These are phyloP conservation scores for Drosophila rufa DNA, from an alignment of 1,140 invertebrate species.

Conservation along the genomic window DNA sequence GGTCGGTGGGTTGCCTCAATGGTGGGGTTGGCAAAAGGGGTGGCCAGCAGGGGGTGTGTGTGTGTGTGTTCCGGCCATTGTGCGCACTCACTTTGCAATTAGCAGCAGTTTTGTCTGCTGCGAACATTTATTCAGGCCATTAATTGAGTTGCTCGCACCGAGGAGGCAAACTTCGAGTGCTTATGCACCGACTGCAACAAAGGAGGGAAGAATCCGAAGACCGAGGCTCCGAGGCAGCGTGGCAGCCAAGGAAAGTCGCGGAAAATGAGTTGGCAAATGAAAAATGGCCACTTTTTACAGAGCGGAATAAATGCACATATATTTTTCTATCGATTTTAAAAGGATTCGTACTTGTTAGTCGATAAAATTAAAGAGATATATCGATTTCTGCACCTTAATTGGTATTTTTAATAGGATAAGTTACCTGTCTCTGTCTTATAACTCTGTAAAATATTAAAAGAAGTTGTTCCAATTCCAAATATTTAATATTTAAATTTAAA, in stretches of 20 bases:
- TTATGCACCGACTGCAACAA: constrained; percentile 37
- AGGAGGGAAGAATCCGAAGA: constrained; percentile 7
- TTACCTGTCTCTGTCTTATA: not conserved
- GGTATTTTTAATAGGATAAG: too few relatives aligned
- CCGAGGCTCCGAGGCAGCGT: constrained; percentile 2
- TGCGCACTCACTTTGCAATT: constrained; percentile 73
- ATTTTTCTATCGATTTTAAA: not conserved
- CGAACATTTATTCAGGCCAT: constrained; percentile 73
- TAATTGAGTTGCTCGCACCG: constrained; percentile 75
- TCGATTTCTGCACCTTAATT: not conserved
- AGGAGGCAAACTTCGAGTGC: constrained; percentile 50
- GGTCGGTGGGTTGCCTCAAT: not conserved
- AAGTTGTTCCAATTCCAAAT: not conserved
- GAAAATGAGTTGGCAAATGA: constrained; percentile 31
- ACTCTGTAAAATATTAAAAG: not conserved
- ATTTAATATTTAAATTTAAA: not conserved
- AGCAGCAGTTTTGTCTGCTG: constrained; percentile 81
- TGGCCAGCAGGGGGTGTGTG: constrained; percentile 13
- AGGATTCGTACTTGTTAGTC: not conserved
- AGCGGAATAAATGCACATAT: not conserved
- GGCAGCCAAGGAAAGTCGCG: constrained; percentile 22
- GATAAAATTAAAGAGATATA: not conserved
- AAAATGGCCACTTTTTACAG: constrained; percentile 26
- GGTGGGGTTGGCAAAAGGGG: not conserved
- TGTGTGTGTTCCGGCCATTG: constrained; percentile 49